phyloP scores from a whole-genome alignment of 2,888 invertebrate genomes.

The Drosophila emarginata region DNA sequence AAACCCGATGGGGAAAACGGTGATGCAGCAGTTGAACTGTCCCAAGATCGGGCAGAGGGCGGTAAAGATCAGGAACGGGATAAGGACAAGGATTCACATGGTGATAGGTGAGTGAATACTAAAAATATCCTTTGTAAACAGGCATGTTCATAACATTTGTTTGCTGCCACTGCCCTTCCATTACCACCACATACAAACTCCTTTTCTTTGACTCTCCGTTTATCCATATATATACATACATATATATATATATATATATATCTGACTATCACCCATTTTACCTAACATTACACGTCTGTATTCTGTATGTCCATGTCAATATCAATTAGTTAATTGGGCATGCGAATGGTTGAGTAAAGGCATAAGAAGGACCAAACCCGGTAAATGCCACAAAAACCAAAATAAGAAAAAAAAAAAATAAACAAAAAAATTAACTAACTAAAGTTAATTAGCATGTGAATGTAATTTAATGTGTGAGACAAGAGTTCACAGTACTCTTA shows the following conservation, averaged over 20 bases:
- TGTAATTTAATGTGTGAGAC: conserved; percentile 5
- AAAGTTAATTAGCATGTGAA: conserved; percentile 20
- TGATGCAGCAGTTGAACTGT: not conserved
- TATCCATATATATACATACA: conserved; percentile 10
- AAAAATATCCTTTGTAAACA: not conserved
- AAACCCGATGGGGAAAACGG: too few relatives aligned
- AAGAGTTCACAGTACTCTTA: not conserved
- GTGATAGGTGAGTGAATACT: conserved; percentile 61
- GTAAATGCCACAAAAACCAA: not conserved
- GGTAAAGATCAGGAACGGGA: conserved; percentile 35
- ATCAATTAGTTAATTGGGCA: conserved; percentile 70
- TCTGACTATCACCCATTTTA: not conserved
- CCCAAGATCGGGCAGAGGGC: conserved; percentile 18
- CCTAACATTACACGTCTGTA: not conserved
- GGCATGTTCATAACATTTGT: conserved; percentile 2
- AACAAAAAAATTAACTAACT: not conserved
- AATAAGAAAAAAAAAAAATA: not conserved
- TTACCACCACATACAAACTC: not conserved
- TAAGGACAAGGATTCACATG: conserved; percentile 46
- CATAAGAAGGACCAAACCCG: not conserved
- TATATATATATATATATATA: conserved; percentile 10
- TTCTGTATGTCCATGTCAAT: conserved; percentile 45
- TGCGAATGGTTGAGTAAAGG: not conserved
- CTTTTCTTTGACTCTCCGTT: not conserved
- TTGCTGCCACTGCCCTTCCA: not conserved